Conservation (phyloP, 2,888 invertebrate species). For the Drosophila mimica region DNA sequence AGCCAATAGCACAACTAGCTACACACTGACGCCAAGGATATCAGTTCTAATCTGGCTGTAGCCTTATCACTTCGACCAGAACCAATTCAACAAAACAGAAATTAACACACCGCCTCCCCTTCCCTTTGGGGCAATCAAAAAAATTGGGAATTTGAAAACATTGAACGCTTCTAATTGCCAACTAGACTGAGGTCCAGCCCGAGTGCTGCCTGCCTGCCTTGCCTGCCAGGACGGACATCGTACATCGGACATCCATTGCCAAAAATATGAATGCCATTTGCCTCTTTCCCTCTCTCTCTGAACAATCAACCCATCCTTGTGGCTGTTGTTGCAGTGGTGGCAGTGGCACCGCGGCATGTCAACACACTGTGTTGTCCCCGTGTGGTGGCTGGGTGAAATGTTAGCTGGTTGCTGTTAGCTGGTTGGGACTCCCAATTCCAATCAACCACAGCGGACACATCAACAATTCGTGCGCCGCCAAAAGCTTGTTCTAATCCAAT, state of each 20-base stretch:
- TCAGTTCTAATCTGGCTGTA: conserved; percentile 9
- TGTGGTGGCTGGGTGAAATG: conserved; percentile 31
- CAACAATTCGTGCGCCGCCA: conserved; percentile 71
- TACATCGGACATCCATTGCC: conserved; percentile 34
- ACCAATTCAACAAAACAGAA: conserved; percentile 35
- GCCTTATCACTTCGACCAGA: conserved; percentile 30
- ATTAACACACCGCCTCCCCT: conserved; percentile 16
- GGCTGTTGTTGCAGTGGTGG: conserved; percentile 17
- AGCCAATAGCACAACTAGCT: background rate
- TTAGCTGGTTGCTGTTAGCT: conserved; percentile 1
- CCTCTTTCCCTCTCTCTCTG: background rate
- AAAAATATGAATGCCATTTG: conserved; percentile 43
- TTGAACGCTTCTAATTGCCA: conserved; percentile 68
- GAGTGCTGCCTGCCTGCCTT: conserved; percentile 4
- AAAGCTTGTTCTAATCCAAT: conserved; percentile 83
- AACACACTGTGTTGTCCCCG: conserved; percentile 58
- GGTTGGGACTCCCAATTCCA: conserved; percentile 40
- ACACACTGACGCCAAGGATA: background rate
- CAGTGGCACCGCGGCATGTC: conserved; percentile 58
- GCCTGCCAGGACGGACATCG: conserved; percentile 29
- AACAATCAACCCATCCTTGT: conserved; percentile 4
- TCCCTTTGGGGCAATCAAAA: conserved; percentile 70
- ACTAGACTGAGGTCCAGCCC: conserved; percentile 17
- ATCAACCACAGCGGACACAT: conserved; percentile 66
- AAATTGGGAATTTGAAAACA: conserved; percentile 62